Evolutionary conservation across 1,140 invertebrate species (phyloP).

Genomic region (Zaprionus taronus): DNA sequence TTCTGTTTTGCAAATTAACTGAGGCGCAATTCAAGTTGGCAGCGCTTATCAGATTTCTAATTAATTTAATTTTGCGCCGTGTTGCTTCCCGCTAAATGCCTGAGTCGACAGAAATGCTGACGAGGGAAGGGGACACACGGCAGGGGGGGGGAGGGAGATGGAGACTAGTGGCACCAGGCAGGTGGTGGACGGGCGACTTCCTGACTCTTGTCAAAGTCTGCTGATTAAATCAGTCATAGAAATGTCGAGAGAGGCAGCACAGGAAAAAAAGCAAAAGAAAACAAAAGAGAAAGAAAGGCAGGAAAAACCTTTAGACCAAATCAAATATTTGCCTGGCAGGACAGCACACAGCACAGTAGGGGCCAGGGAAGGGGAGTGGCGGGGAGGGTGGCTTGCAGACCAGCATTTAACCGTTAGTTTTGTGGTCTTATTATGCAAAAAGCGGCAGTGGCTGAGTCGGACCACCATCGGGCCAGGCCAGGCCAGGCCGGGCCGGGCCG

Average conservation of each 20-base stretch:
- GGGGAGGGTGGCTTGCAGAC: constrained; percentile 22
- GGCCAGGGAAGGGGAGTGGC: neutral
- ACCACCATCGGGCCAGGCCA: constrained; percentile 65
- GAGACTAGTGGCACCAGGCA: constrained; percentile 30
- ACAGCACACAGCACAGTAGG: constrained; percentile 18
- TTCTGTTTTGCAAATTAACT: constrained; percentile 67
- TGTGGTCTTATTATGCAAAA: constrained; percentile 82
- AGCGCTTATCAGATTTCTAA: constrained; percentile 79
- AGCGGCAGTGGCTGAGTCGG: constrained; percentile 39
- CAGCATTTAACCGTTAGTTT: constrained; percentile 81
- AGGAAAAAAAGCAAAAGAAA: constrained; percentile 16
- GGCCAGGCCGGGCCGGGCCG: constrained; percentile 44
- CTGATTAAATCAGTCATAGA: constrained; percentile 83
- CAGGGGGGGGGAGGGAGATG: neutral
- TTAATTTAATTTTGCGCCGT: constrained; percentile 79
- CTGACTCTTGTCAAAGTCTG: constrained; percentile 83
- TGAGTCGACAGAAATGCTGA: constrained; percentile 70
- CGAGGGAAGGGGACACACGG: constrained; percentile 5
- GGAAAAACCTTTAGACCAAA: constrained; percentile 78
- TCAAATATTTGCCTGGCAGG: constrained; percentile 78
- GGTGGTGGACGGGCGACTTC: constrained; percentile 66
- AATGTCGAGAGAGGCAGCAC: constrained; percentile 61
- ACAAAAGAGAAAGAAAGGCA: constrained; percentile 18
- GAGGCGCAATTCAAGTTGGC: constrained; percentile 75
- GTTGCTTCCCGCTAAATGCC: constrained; percentile 42